phyloP scores from a whole-genome alignment of 1,140 invertebrate genomes.

The Augochlora pura region DNA sequence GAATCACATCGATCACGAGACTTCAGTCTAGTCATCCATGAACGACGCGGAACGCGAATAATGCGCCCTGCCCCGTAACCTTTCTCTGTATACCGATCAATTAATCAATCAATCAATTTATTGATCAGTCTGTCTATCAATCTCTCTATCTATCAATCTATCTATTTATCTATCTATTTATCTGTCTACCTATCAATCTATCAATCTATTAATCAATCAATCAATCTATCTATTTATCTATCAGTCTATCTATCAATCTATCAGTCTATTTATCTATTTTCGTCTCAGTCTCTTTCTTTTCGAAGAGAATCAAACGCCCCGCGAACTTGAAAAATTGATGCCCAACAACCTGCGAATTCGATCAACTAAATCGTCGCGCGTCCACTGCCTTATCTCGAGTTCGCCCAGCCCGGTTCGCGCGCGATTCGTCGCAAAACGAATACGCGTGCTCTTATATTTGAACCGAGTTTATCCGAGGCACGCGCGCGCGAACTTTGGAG shows the following conservation, averaged over 20 bases:
- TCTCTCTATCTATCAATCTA: conserved; percentile 9
- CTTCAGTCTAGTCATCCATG: conserved; percentile 3
- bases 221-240: conserved; percentile 1
- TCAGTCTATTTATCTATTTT: neutral
- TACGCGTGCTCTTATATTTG: neutral
- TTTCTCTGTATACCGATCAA: no score
- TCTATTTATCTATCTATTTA: neutral
- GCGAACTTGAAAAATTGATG: neutral
- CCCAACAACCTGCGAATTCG: neutral
- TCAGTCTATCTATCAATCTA: neutral
- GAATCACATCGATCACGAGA: conserved; percentile 36
- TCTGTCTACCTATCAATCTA: neutral
- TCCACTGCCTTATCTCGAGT: neutral
- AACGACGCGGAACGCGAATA: conserved; percentile 9
- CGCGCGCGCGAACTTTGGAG: conserved; percentile 4
- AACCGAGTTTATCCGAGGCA: neutral
- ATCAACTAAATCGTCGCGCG: neutral
- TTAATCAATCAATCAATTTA: no score
- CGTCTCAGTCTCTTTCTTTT: conserved; percentile 2
- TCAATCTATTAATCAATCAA: no score
- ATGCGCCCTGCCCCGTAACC: neutral
- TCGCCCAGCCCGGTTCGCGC: neutral
- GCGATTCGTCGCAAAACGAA: conserved; percentile 38
- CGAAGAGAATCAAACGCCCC: neutral
- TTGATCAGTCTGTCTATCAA: no score